Conservation (phyloP, 1,140 invertebrate species). For the Reticulitermes speratus region DNA sequence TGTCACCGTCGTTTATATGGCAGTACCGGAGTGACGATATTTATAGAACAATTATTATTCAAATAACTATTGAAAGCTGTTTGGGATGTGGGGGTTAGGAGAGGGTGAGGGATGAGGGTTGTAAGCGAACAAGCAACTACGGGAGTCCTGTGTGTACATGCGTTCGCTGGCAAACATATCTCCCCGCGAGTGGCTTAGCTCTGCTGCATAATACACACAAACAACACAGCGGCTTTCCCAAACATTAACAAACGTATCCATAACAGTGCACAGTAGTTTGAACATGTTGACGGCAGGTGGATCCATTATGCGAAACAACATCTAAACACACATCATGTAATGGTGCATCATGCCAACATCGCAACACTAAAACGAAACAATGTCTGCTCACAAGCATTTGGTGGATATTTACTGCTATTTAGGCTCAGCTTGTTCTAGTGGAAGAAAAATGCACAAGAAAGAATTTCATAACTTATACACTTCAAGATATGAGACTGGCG, state of each 20-base stretch:
- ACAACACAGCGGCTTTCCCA: background rate
- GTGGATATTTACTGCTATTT: too few relatives aligned
- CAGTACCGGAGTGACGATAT: background rate
- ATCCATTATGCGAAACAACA: background rate
- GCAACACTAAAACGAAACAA: background rate
- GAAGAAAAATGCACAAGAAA: too few relatives aligned
- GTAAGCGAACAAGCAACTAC: constrained; percentile 4
- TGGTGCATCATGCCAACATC: background rate
- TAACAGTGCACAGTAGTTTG: background rate
- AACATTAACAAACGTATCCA: constrained; percentile 3
- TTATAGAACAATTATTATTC: background rate
- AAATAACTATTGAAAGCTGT: background rate
- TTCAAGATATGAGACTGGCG: too few relatives aligned
- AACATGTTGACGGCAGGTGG: background rate
- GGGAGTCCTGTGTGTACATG: background rate
- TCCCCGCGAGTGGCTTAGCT: too few relatives aligned
- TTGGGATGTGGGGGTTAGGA: background rate
- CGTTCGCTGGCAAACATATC: background rate
- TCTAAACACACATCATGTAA: background rate
- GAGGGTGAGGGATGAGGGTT: background rate
- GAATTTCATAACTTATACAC: too few relatives aligned
- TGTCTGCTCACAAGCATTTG: background rate
- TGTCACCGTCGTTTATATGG: background rate
- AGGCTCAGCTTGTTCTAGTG: too few relatives aligned
- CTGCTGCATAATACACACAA: background rate